These are phyloP conservation scores for Lutra lutra DNA, from an alignment of 2,797 vertebrate species.

Conservation along the genomic window DNA sequence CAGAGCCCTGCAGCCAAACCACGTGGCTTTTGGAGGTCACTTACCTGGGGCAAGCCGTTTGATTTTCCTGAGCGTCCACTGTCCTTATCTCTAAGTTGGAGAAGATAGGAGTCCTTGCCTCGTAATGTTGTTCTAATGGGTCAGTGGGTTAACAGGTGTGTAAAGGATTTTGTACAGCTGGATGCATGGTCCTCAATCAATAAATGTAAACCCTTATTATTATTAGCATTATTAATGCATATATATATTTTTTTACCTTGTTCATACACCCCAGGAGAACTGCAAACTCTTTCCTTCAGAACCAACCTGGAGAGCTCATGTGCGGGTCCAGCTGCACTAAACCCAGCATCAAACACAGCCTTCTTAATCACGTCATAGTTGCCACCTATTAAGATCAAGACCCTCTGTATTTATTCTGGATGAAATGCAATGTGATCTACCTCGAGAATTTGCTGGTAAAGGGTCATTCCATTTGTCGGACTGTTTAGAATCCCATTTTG, in stretches of 20 bases:
- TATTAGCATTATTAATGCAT: neutral
- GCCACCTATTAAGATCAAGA: neutral
- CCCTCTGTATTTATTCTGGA: neutral
- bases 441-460: neutral
- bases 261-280: neutral
- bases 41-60: neutral
- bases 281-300: neutral
- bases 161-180: neutral
- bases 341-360: neutral
- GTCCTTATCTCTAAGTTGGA: neutral
- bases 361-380: neutral
- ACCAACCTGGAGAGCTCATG: neutral
- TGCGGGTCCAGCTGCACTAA: rapidly evolving
- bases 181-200: no score
- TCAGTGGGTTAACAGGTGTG: neutral
- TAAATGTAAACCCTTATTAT: neutral
- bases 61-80: neutral
- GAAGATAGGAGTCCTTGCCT: neutral
- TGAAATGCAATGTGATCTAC: neutral
- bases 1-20: neutral
- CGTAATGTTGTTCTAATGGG: no score
- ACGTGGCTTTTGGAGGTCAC: neutral
- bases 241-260: neutral
- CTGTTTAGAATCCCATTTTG: neutral
- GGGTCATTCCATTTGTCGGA: neutral